These are phyloP conservation scores for Trichonephila clavata DNA, from an alignment of 1,140 invertebrate genomes.

Conservation along the genomic window DNA sequence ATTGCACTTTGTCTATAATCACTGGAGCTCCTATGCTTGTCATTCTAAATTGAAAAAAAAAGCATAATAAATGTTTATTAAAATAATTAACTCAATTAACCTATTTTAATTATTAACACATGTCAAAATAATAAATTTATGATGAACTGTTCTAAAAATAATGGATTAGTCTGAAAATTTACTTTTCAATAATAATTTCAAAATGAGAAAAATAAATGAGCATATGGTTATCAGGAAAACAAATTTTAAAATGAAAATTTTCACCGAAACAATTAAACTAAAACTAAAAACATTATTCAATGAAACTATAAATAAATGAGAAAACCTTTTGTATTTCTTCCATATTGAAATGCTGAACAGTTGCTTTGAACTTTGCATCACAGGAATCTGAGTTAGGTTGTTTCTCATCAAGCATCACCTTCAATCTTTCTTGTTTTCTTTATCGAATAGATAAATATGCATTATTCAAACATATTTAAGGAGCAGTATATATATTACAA, in stretches of 20 bases:
- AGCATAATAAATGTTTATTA: neutral
- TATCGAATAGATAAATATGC: neutral
- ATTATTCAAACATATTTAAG: neutral
- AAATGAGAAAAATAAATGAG: too few species aligned
- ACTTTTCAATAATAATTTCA: too few species aligned
- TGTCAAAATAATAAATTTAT: too few species aligned
- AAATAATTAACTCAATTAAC: too few species aligned
- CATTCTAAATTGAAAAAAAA: neutral
- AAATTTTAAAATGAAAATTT: too few species aligned
- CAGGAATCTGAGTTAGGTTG: neutral
- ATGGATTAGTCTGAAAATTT: too few species aligned
- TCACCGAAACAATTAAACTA: too few species aligned
- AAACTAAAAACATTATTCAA: too few species aligned
- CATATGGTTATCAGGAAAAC: too few species aligned
- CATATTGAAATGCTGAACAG: neutral
- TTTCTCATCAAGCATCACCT: constrained; percentile 36
- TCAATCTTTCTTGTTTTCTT: constrained; percentile 54
- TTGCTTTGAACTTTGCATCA: neutral
- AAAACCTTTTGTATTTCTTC: neutral
- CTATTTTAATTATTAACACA: too few species aligned
- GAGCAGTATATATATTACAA: too few species aligned
- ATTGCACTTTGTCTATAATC: neutral
- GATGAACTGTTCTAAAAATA: too few species aligned
- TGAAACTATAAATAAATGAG: neutral
- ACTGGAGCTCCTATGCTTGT: neutral